phyloP scores from a whole-genome alignment of 2,888 invertebrate genomes.

The Myathropa florea region DNA sequence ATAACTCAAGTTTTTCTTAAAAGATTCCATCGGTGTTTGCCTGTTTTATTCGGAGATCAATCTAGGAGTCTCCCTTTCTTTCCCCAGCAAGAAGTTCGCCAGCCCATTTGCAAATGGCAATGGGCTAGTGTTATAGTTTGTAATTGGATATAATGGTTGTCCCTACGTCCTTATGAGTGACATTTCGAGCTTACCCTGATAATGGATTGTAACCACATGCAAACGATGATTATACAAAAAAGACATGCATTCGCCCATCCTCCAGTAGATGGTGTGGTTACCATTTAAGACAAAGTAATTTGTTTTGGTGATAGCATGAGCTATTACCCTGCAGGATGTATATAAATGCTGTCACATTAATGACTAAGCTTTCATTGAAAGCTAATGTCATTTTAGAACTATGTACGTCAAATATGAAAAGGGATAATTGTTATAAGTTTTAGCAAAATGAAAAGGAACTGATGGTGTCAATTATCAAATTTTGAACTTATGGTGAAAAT shows the following conservation, averaged over 20 bases:
- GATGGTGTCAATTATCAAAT: too few relatives aligned
- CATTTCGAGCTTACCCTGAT: slow-evolving; percentile 3
- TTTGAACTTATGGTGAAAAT: too few relatives aligned
- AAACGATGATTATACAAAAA: slow-evolving; percentile 22
- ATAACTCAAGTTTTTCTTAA: too few relatives aligned
- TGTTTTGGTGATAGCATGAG: neutral
- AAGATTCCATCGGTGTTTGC: too few relatives aligned
- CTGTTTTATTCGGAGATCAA: too few relatives aligned
- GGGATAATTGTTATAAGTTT: neutral
- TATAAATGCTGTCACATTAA: slow-evolving; percentile 10
- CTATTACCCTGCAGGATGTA: neutral
- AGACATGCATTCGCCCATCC: neutral
- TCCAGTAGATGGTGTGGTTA: neutral
- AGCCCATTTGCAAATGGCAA: neutral
- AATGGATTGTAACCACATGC: slow-evolving; percentile 10
- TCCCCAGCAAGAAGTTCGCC: neutral
- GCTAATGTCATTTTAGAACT: neutral
- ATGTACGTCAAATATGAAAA: neutral
- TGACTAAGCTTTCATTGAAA: neutral
- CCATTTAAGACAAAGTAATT: slow-evolving; percentile 20
- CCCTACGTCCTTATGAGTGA: neutral
- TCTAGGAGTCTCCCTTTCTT: neutral
- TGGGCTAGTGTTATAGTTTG: neutral
- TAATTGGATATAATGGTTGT: slow-evolving; percentile 13
- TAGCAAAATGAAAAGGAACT: neutral